A percentile compares a stretch with the other conserved stretches of the same genome.
These are phyloP conservation scores for Tetrao urogallus DNA, from an alignment of 2,113 vertebrate genomes.

Conservation along the genomic window DNA sequence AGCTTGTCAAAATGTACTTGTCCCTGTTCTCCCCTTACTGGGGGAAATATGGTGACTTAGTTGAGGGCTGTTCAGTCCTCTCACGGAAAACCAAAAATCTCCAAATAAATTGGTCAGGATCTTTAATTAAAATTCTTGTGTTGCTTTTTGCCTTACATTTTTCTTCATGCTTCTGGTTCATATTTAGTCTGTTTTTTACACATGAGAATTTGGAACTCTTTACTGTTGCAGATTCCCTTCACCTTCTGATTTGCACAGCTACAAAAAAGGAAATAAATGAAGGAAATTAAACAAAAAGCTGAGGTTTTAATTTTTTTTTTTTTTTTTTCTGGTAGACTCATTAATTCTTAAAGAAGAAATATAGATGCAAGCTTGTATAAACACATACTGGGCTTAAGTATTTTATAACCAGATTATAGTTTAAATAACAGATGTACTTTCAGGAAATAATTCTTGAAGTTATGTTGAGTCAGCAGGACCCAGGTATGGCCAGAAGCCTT, in stretches of 20 bases:
- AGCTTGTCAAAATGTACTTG: background rate
- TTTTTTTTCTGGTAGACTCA: background rate
- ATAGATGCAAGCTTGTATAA: background rate
- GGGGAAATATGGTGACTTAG: background rate
- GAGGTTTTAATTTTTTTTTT: background rate
- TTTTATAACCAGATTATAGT: background rate
- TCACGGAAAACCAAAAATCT: background rate
- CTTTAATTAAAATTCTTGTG: background rate
- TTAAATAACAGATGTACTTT: background rate
- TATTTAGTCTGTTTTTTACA: background rate
- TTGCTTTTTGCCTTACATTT: background rate
- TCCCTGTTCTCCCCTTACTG: background rate
- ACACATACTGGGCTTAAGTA: background rate
- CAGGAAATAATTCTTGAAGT: background rate
- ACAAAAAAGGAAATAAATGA: background rate
- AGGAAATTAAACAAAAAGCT: background rate
- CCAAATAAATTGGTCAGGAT: background rate
- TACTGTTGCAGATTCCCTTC: background rate
- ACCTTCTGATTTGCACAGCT: background rate
- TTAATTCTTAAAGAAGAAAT: background rate
- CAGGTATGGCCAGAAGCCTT: background rate
- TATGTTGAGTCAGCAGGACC: background rate
- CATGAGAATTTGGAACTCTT: background rate
- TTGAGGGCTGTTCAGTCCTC: background rate
- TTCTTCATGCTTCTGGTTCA: background rate